These are phyloP conservation scores for Lanius collurio DNA, from an alignment of 2,113 vertebrate species.

Conservation along the genomic window DNA sequence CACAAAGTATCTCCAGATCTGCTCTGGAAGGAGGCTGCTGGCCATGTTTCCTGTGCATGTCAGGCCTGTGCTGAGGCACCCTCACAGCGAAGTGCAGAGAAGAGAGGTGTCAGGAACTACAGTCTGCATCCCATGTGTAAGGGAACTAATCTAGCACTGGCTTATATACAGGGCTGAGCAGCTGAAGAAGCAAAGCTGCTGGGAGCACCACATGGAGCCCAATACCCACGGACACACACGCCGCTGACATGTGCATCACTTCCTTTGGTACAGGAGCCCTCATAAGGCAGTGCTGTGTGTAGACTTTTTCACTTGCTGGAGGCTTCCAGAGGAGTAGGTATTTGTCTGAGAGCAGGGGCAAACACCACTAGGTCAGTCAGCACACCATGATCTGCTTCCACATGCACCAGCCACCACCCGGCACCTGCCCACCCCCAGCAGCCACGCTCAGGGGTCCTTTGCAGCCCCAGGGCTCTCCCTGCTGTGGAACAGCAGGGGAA, in stretches of 20 bases:
- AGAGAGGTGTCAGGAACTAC: neutral
- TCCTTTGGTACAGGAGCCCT: neutral
- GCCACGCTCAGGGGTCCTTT: too few species aligned
- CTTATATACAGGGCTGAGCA: neutral
- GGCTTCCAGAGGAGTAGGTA: neutral
- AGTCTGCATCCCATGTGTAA: neutral
- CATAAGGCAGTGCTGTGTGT: accelerated
- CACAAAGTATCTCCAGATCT: neutral
- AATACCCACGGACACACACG: accelerated
- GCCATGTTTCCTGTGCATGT: too few species aligned
- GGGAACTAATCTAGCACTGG: neutral
- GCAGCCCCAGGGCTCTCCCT: neutral
- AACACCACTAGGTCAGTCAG: neutral
- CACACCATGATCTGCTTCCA: neutral
- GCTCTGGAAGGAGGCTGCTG: neutral
- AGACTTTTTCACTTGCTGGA: neutral
- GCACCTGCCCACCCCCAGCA: neutral
- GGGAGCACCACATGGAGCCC: neutral
- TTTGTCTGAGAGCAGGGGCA: neutral
- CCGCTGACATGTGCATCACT: accelerated
- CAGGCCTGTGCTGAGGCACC: neutral
- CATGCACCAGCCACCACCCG: accelerated
- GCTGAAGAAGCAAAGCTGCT: neutral
- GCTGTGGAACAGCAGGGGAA: accelerated
- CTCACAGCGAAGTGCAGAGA: neutral